Evolutionary conservation across 2,888 invertebrate genomes (phyloP).

Genomic region (Drosophila kokeensis): DNA sequence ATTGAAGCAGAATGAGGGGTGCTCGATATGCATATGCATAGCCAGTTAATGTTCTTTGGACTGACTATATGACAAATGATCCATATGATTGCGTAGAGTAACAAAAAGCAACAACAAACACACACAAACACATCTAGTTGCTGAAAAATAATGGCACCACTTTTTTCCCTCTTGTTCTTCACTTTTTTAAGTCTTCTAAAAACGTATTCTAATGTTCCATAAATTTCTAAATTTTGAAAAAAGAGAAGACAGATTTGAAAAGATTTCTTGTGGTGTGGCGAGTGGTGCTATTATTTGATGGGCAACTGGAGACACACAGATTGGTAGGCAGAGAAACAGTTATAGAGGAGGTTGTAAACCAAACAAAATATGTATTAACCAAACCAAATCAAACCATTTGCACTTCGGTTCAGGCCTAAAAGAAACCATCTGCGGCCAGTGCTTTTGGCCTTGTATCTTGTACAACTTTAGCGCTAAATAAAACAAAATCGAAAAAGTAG

Average conservation of each 20-base stretch:
- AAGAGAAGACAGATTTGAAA: background rate
- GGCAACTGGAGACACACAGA: slow-evolving; percentile 8
- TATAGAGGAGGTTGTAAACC: slow-evolving; percentile 38
- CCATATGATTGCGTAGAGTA: slow-evolving; percentile 17
- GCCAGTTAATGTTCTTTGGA: slow-evolving; percentile 43
- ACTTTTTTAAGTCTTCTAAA: background rate
- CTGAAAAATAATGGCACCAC: background rate
- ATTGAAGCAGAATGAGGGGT: slow-evolving; percentile 34
- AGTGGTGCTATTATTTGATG: background rate
- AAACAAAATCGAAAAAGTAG: slow-evolving; percentile 71
- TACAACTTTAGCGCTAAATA: slow-evolving; percentile 83
- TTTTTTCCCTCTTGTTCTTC: no score
- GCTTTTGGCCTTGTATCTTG: slow-evolving; percentile 85
- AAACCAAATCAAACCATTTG: slow-evolving; percentile 64
- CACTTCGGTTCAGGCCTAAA: slow-evolving; percentile 82
- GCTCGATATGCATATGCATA: slow-evolving; percentile 10
- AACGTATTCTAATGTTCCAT: background rate
- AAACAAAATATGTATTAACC: slow-evolving; percentile 39
- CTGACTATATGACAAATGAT: slow-evolving; percentile 37
- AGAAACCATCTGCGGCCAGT: slow-evolving; percentile 85
- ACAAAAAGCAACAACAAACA: slow-evolving; percentile 35
- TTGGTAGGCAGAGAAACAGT: slow-evolving; percentile 22
- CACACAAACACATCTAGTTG: slow-evolving; percentile 26
- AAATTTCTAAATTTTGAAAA: background rate
- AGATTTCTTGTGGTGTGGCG: background rate